phyloP scores from a whole-genome alignment of 2,797 vertebrate genomes.

The Spea hammondii region DNA sequence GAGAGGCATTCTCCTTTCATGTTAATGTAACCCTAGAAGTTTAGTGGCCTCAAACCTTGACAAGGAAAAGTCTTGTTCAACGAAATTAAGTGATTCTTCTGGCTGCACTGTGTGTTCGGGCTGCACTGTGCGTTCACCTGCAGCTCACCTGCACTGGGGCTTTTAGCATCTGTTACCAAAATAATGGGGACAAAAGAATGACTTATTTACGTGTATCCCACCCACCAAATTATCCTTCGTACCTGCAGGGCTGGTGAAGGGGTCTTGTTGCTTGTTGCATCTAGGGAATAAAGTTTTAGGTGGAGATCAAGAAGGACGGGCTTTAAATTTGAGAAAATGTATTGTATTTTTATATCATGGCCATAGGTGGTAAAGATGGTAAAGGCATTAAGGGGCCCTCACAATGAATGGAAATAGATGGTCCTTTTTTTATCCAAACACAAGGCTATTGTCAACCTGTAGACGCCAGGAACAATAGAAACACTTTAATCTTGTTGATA shows the following conservation, averaged over 20 bases:
- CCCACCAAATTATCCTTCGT: neutral
- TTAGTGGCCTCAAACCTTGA: conserved; percentile 31
- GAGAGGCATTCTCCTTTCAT: conserved; percentile 42
- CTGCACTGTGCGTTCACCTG: conserved; percentile 1
- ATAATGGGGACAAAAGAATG: conserved; percentile 46
- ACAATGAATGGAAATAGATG: too few species aligned
- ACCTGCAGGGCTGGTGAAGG: conserved; percentile 7
- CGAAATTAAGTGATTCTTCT: conserved; percentile 29
- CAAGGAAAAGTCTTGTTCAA: conserved; percentile 43
- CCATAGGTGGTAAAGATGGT: neutral
- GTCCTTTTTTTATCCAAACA: too few species aligned
- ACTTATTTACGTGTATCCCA: conserved; percentile 23
- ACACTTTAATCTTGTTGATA: too few species aligned
- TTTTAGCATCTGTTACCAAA: conserved; percentile 54
- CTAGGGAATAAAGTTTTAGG: conserved; percentile 21
- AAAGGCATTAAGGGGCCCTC: neutral
- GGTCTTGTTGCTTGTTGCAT: neutral
- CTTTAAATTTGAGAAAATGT: neutral
- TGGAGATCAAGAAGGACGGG: neutral
- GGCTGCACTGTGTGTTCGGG: conserved; percentile 21
- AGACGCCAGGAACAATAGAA: too few species aligned
- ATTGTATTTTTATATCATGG: neutral
- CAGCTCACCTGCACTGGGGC: neutral
- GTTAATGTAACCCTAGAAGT: conserved; percentile 39
- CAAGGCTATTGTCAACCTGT: too few species aligned